Conservation (phyloP, 2,888 invertebrate species). For the Boloria selene region DNA sequence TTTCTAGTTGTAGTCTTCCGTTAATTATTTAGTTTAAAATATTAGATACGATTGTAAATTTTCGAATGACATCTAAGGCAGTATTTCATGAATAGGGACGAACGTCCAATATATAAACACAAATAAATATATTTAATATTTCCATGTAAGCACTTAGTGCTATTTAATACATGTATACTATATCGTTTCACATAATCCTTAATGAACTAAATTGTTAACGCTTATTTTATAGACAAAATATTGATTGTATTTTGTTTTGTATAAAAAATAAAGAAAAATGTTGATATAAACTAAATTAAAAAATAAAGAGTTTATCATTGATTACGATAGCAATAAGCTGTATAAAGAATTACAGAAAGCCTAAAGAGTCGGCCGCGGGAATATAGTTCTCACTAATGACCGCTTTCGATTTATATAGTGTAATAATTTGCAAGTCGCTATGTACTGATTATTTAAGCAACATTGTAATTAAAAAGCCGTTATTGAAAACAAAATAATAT, state of each 20-base stretch:
- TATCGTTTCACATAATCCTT: slow-evolving; percentile 5
- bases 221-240: slow-evolving; percentile 1
- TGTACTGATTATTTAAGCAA: too few relatives aligned
- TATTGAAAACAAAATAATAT: too few relatives aligned
- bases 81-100: slow-evolving; percentile 68
- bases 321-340: too few relatives aligned
- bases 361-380: too few relatives aligned
- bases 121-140: slow-evolving; percentile 48
- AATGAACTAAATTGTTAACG: slow-evolving; percentile 11
- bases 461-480: too few relatives aligned
- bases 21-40: slow-evolving; percentile 27
- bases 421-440: too few relatives aligned
- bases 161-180: slow-evolving; percentile 32
- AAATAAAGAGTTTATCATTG: too few relatives aligned
- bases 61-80: slow-evolving; percentile 77
- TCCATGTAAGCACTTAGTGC: slow-evolving; percentile 44
- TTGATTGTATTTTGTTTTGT: background rate
- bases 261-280: slow-evolving; percentile 1
- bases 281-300: too few relatives aligned
- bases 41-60: slow-evolving; percentile 55
- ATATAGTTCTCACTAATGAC: too few relatives aligned
- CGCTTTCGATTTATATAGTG: too few relatives aligned
- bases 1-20: slow-evolving; percentile 36
- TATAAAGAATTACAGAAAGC: too few relatives aligned
- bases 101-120: slow-evolving; percentile 50